Evolutionary conservation across 2,888 invertebrate genomes (phyloP), one percentile per base, ranked within the genome.

Genomic region (Cerceris ruficornis): DNA sequence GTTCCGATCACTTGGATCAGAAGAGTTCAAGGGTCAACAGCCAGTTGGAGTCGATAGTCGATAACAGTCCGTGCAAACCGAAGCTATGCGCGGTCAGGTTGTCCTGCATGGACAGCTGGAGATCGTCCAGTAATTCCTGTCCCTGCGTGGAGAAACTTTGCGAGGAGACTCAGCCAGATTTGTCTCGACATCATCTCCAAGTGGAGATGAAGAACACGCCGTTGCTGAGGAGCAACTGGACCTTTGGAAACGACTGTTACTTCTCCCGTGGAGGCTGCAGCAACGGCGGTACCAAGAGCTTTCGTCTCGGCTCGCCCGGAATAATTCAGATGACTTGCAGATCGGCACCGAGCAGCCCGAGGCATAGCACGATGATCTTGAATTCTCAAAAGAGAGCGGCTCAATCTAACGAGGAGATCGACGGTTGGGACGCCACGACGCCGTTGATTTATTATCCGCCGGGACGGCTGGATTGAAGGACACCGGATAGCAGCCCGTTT

Each of bases 81-180:
- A 93, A 93, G 69, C 90, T 93, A 0, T 94, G 93, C 69, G 92
- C 93, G 93, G 75, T 80, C 2, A 69, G 83, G n/a, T 69, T 80
- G 0, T 82, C 83, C 6, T 88, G 88, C 65, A 84, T 83, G 68
- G 89, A 88, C 7, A 84, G 50, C 82, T 89, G 80, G 92, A 92
- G 60, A 81, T 92, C 93, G 0, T 93, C 95, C 0, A 95, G 95
- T 88, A 95, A 95, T 28, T 96, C 96, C 6, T 96, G 96, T 87
- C 96, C 96, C 0, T 96, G 96, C 90, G 96, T 96, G 69, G 96
- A 96, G 88, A 93, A 94, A 83, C 88, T 94, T 15, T 87, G 87
- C 70, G 84, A 82, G 49, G 80, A 85, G 2, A 28, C 49, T 7
- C 79, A 39, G 8, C 57, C 71, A 6, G 65, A 75, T 1, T 13